Evolutionary conservation across 2,888 invertebrate genomes (phyloP).

Genomic region (Trissonchulus latispiculum): DNA sequence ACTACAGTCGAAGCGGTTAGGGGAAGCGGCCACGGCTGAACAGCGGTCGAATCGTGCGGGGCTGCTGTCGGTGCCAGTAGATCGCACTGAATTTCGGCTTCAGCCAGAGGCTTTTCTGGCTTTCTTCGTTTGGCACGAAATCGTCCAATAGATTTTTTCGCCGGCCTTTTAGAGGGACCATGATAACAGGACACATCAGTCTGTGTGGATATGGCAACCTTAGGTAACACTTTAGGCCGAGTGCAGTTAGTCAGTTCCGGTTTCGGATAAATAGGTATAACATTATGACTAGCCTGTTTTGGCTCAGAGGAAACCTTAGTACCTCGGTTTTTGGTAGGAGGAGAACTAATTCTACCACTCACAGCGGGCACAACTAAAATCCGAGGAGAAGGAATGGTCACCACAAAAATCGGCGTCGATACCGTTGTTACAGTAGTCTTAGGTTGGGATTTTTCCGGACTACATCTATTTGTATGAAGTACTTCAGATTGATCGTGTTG

Average conservation of each 20-base stretch:
- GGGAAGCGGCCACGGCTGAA: background rate
- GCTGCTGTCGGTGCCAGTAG: background rate
- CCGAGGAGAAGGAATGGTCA: background rate
- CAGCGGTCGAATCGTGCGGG: too few species aligned
- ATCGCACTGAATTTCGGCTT: background rate
- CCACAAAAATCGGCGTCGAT: background rate
- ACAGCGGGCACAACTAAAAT: background rate
- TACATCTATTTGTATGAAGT: too few species aligned
- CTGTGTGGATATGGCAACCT: background rate
- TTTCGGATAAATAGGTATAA: background rate
- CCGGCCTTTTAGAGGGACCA: too few species aligned
- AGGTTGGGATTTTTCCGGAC: too few species aligned
- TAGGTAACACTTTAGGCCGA: too few species aligned
- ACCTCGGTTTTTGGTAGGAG: background rate
- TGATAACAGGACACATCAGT: background rate
- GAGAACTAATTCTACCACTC: background rate
- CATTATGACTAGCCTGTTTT: too few species aligned
- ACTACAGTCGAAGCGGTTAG: too few species aligned
- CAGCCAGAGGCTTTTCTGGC: background rate
- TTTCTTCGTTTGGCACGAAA: background rate
- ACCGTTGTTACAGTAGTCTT: background rate
- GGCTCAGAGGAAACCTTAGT: too few species aligned
- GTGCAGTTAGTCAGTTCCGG: too few species aligned
- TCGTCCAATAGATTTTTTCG: too few species aligned
- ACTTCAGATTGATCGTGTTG: too few species aligned